Conservation (phyloP, 2,888 invertebrate genomes). For the Eupithecia subumbrata region DNA sequence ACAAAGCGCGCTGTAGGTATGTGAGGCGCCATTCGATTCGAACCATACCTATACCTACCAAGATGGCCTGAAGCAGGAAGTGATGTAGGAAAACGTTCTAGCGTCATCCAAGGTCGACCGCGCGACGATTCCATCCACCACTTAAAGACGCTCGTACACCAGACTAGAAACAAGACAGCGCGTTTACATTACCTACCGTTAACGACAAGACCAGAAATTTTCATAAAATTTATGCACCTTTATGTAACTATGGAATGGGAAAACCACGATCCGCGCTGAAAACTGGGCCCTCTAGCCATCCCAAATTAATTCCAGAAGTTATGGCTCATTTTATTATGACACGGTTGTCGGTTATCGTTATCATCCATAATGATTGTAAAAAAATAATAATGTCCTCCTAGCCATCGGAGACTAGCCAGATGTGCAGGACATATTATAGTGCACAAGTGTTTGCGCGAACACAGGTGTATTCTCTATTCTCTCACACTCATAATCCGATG, state of each 20-base stretch:
- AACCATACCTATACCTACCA: slow-evolving; percentile 52
- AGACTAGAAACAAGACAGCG: slow-evolving; percentile 28
- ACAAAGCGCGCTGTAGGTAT: slow-evolving; percentile 45
- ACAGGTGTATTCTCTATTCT: too few relatives aligned
- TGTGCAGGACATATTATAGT: too few relatives aligned
- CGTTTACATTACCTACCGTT: background rate
- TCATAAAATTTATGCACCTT: background rate
- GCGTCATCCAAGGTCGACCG: slow-evolving; percentile 76
- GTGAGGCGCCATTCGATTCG: slow-evolving; percentile 55
- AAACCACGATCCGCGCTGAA: background rate
- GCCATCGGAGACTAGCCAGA: too few relatives aligned
- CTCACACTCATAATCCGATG: too few relatives aligned
- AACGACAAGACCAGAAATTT: background rate
- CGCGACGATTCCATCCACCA: slow-evolving; percentile 67
- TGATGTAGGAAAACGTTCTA: slow-evolving; percentile 80
- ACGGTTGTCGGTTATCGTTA: background rate
- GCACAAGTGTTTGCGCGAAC: too few relatives aligned
- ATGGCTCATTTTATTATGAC: background rate
- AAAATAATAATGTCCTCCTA: too few relatives aligned
- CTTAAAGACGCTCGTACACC: slow-evolving; percentile 48
- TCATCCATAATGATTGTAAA: background rate
- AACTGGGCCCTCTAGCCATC: background rate
- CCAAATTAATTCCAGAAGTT: background rate
- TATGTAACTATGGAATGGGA: background rate
- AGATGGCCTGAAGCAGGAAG: slow-evolving; percentile 80